Evolutionary conservation across 2,888 invertebrate genomes (phyloP), one percentile per base, ranked within the genome.

Genomic region (Pyrocoelia pectoralis): DNA sequence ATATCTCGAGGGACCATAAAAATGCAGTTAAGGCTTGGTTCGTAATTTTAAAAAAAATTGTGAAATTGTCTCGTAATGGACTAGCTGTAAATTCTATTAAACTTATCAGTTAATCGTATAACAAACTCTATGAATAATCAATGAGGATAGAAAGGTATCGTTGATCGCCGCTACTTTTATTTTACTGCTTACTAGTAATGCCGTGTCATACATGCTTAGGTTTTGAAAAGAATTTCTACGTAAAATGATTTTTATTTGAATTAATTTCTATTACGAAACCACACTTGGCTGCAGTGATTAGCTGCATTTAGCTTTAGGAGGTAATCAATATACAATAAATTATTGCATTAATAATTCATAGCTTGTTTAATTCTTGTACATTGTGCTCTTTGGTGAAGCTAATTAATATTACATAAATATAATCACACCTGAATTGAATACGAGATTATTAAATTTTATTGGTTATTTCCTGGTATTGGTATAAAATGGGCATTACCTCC

Each of bases 71-170:
- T 1, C 10, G 9, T 17, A 15, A 10, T 46, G 17, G 14, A 46
- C 17, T 17, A 17, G 18, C 46, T 38, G 49, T 54, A 55, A 59
- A 68, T 70, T 70, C 70, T 67, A 70, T 70, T 70, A 70, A 59
- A 67, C 61, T 68, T 70, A 71, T 70, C 71, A 64, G 61, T 69
- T 67, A 70, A 69, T 29, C 70, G 68, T 66, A 68, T 69, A 68
- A 33, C 33, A 71, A 70, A 70, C 60, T 67, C 69, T 58, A 72
- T 72, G 71, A 67, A 72, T 72, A 72, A 69, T 70, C 71, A 72
- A 72, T 72, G 70, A 70, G 68, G 60, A 61, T 24, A 61, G 33
- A 50, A 59, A 13, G 59, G 49, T 69, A 69, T 69, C 69, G 54
- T 46, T 15, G 66, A 68, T 69, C 68, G 66, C 68, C 62, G 66